Conservation (phyloP, 2,797 vertebrate species). For the Labeo calbasu region DNA sequence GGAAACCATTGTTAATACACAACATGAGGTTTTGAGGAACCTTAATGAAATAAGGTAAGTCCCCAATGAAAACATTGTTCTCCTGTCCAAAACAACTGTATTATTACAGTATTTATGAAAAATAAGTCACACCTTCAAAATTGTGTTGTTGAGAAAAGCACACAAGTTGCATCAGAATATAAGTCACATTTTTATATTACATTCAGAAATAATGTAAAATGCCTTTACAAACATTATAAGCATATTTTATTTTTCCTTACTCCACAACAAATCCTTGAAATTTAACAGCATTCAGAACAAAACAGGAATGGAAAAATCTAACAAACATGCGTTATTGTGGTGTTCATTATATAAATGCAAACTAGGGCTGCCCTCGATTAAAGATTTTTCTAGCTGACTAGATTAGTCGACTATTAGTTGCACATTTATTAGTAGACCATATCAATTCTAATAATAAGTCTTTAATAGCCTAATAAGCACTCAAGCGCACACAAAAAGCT, state of each 20-base stretch:
- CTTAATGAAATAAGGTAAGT: slow-evolving; percentile 90
- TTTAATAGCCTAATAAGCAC: too few species aligned
- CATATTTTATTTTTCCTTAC: neutral
- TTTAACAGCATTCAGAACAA: neutral
- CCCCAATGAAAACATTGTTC: neutral
- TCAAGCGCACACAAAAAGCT: too few species aligned
- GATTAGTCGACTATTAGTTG: too few species aligned
- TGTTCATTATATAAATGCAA: too few species aligned
- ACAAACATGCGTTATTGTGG: too few species aligned
- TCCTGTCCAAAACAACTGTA: neutral
- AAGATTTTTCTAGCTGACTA: too few species aligned
- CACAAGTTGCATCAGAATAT: neutral
- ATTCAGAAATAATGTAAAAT: neutral
- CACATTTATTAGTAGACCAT: too few species aligned
- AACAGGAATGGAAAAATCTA: too few species aligned
- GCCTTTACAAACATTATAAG: neutral
- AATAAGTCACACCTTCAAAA: neutral
- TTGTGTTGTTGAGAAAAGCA: neutral
- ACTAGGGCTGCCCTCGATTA: too few species aligned
- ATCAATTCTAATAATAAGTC: too few species aligned
- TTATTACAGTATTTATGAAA: neutral
- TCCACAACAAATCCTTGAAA: neutral
- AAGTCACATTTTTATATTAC: neutral
- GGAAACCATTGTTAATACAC: slow-evolving; percentile 79
- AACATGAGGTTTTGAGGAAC: slow-evolving; percentile 89